These are phyloP conservation scores for Leptinotarsa rubiginosa DNA, from an alignment of 2,888 invertebrate genomes.

Conservation along the genomic window DNA sequence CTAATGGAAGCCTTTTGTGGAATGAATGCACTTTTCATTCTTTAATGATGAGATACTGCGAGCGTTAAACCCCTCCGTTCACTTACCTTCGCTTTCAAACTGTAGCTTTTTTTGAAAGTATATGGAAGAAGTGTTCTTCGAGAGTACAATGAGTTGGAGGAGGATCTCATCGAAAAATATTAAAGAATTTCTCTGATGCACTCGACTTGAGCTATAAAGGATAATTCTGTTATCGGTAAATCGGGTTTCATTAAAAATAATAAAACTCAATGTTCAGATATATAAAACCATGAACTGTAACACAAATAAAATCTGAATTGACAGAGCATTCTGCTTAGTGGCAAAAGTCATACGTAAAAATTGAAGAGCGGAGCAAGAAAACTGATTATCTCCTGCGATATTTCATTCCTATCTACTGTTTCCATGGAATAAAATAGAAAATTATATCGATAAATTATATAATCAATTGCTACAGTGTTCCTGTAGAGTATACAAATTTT, in stretches of 20 bases:
- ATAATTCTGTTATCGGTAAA: not conserved
- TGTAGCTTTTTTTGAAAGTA: constrained; percentile 1
- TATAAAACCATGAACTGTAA: not conserved
- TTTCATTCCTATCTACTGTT: too few relatives aligned
- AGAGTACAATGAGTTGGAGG: not conserved
- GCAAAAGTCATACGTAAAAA: too few relatives aligned
- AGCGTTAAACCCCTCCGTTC: not conserved
- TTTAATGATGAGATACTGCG: not conserved
- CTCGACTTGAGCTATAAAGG: not conserved
- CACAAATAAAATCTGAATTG: too few relatives aligned
- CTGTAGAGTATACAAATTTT: too few relatives aligned
- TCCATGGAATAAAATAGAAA: too few relatives aligned
- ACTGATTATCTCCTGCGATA: too few relatives aligned
- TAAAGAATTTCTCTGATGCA: constrained; percentile 3
- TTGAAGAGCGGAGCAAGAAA: too few relatives aligned
- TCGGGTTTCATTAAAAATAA: not conserved
- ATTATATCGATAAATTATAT: too few relatives aligned
- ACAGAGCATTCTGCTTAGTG: too few relatives aligned
- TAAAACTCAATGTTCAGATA: not conserved
- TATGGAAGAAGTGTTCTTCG: not conserved
- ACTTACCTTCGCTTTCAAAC: not conserved
- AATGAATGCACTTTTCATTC: not conserved
- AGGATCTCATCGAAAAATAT: not conserved
- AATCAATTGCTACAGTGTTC: too few relatives aligned
- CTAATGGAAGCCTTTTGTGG: constrained; percentile 2